These are phyloP conservation scores for Clytia hemisphaerica DNA, from an alignment of 30 jellyfish, hydroid and myxozoan genomes.

Conservation along the genomic window DNA sequence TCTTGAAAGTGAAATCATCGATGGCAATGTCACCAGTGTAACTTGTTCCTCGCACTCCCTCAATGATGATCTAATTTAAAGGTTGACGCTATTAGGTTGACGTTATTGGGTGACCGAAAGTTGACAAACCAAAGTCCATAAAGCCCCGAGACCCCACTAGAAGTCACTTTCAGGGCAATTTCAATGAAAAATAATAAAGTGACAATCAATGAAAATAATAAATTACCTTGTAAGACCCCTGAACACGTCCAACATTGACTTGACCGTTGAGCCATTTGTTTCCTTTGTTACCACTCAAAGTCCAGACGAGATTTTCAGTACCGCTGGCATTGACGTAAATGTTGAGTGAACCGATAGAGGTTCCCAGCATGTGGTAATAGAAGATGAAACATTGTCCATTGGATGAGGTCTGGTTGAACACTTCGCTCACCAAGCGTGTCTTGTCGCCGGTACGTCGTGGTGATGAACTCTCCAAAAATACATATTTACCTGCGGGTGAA, in stretches of 20 bases:
- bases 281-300: slow-evolving; percentile 49
- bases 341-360: slow-evolving; percentile 55
- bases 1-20: slow-evolving; percentile 59
- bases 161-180: too few species aligned
- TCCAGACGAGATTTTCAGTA: slow-evolving; percentile 57
- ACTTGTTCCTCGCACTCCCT: slow-evolving; percentile 70
- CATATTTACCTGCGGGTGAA: slow-evolving; percentile 39
- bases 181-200: too few species aligned
- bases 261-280: slow-evolving; percentile 69
- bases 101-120: neutral
- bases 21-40: slow-evolving; percentile 82
- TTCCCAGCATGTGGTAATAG: slow-evolving; percentile 81
- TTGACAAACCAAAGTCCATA: too few species aligned
- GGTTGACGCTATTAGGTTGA: neutral
- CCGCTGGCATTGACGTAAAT: slow-evolving; percentile 41
- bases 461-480: slow-evolving; percentile 64
- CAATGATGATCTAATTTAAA: slow-evolving; percentile 42
- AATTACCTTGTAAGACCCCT: slow-evolving; percentile 51
- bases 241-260: slow-evolving; percentile 51
- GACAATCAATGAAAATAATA: neutral
- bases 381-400: slow-evolving; percentile 62
- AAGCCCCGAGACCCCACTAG: too few species aligned
- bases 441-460: slow-evolving; percentile 53
- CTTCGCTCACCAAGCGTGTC: slow-evolving; percentile 60
- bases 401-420: slow-evolving; percentile 41